Evolutionary conservation across 2,113 vertebrate species (phyloP).

Genomic region (Mobula birostris): DNA sequence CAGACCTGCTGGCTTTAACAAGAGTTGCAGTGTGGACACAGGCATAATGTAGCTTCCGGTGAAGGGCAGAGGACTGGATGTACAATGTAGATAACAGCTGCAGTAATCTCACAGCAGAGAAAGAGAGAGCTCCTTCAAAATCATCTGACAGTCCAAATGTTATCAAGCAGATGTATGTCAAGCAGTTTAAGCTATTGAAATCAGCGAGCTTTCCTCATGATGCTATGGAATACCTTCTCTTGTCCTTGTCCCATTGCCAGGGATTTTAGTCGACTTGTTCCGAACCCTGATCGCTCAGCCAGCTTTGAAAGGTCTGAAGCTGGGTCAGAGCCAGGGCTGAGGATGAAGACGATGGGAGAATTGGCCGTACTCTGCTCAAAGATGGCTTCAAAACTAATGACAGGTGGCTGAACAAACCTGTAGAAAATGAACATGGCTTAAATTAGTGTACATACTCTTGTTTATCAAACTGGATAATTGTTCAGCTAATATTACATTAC

Average conservation of each 20-base stretch:
- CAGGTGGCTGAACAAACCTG: slow-evolving; percentile 89
- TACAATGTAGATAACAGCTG: background rate
- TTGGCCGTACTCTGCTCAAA: slow-evolving; percentile 79
- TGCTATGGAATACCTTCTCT: slow-evolving; percentile 66
- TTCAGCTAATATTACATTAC: no score
- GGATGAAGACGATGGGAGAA: slow-evolving; percentile 87
- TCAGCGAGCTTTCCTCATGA: background rate
- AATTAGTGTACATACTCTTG: background rate
- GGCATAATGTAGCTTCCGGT: background rate
- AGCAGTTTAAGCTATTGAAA: background rate
- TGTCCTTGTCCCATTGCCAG: slow-evolving; percentile 97
- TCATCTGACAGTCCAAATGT: background rate
- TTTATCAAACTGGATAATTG: no score
- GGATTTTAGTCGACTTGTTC: slow-evolving; percentile 74
- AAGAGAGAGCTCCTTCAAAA: background rate
- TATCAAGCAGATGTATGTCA: background rate
- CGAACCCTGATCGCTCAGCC: slow-evolving; percentile 72
- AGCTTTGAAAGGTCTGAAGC: slow-evolving; percentile 83
- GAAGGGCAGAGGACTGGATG: no score
- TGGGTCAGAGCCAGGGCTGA: slow-evolving; percentile 89
- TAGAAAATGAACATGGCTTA: background rate
- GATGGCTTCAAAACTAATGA: slow-evolving; percentile 81
- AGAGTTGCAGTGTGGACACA: background rate
- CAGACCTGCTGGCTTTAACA: background rate
- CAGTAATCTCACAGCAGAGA: background rate